Conservation (phyloP, 2,113 vertebrate genomes). For the Nycticryphes semicollaris region DNA sequence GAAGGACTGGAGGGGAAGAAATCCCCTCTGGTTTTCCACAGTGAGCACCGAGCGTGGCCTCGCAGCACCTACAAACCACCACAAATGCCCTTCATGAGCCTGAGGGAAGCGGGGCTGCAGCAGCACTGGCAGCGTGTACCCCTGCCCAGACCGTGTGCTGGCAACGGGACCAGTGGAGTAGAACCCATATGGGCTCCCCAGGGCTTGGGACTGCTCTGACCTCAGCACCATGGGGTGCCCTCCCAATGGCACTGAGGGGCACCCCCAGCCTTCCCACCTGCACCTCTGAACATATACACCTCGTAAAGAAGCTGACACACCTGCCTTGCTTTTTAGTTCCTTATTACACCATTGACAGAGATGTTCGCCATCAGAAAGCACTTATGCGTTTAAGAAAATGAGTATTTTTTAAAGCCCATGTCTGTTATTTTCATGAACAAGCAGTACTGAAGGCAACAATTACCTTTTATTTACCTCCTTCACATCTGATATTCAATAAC, state of each 20-base stretch:
- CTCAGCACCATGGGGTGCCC: neutral
- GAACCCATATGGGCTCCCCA: no score
- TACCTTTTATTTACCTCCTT: neutral
- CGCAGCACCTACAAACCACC: neutral
- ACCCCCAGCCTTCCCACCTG: neutral
- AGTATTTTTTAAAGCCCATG: neutral
- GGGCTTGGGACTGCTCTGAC: neutral
- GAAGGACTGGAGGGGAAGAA: no score
- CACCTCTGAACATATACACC: neutral
- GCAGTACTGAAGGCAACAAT: neutral
- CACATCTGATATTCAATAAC: neutral
- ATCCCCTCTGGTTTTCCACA: neutral
- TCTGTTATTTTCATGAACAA: neutral
- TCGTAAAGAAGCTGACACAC: neutral
- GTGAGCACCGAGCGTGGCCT: neutral
- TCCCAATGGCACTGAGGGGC: neutral
- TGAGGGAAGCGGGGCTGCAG: neutral
- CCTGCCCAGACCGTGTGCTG: no score
- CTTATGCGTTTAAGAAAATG: neutral
- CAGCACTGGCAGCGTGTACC: no score
- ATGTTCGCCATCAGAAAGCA: neutral
- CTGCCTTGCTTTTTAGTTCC: neutral
- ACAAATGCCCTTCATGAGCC: neutral
- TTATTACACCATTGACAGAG: neutral
- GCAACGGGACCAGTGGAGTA: no score